Conservation (phyloP, 2,797 vertebrate genomes). For the Halcyon leucocephala region DNA sequence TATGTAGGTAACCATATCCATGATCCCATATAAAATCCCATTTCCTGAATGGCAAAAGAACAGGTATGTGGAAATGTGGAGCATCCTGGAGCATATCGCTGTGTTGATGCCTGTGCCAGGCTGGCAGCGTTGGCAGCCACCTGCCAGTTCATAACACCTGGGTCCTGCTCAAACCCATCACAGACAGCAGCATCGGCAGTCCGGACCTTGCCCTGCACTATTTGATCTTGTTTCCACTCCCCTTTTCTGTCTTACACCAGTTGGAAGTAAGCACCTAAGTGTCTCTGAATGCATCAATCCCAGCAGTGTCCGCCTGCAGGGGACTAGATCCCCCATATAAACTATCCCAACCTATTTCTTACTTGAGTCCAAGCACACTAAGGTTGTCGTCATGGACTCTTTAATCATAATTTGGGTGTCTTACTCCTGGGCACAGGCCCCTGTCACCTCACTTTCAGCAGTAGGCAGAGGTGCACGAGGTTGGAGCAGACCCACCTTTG, state of each 20-base stretch:
- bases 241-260: background rate
- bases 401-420: background rate
- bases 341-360: background rate
- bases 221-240: background rate
- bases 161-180: background rate
- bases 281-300: background rate
- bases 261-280: background rate
- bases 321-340: background rate
- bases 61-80: background rate
- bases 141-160: background rate
- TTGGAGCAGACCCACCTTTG: background rate
- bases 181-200: background rate
- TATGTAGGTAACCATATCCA: rapidly evolving
- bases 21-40: background rate
- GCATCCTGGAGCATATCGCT: background rate
- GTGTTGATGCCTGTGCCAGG: background rate
- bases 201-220: background rate
- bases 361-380: background rate
- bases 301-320: background rate
- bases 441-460: background rate
- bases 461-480: background rate
- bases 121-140: background rate
- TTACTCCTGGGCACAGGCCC: background rate
- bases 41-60: background rate
- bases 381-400: background rate